phyloP scores from a whole-genome alignment of 2,888 invertebrate genomes.

The Helobdella robusta region DNA sequence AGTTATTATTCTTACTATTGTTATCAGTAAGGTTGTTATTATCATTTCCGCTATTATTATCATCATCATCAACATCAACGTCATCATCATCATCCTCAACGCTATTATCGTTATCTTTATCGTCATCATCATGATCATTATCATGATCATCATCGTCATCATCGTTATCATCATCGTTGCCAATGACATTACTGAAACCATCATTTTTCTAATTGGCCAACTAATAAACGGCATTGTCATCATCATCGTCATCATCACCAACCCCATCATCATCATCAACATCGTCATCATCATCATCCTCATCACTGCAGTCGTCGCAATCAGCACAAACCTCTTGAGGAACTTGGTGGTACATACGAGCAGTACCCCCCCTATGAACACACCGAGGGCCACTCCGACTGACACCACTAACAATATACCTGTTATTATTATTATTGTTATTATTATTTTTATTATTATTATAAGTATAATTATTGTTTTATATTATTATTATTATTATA shows the following conservation, averaged over 20 bases:
- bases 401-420: slow-evolving; percentile 31
- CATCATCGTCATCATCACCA: slow-evolving; percentile 14
- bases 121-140: slow-evolving; percentile 4
- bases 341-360: slow-evolving; percentile 29
- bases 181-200: neutral
- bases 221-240: slow-evolving; percentile 21
- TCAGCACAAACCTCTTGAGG: slow-evolving; percentile 29
- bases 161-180: neutral
- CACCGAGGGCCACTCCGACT: slow-evolving; percentile 32
- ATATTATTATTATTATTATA: too few relatives aligned
- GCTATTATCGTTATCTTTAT: neutral
- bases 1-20: neutral
- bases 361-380: slow-evolving; percentile 31
- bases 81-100: slow-evolving; percentile 12
- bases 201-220: too few relatives aligned
- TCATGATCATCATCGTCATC: slow-evolving; percentile 6
- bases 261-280: slow-evolving; percentile 21
- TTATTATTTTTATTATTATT: too few relatives aligned
- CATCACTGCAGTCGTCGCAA: too few relatives aligned
- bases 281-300: slow-evolving; percentile 20
- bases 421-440: too few relatives aligned
- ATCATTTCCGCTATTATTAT: neutral
- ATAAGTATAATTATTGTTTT: too few relatives aligned
- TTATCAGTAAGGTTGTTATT: neutral
- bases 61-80: slow-evolving; percentile 12